Percentiles rank a stretch among this genome's conserved stretches.
phyloP scores from a whole-genome alignment of 2,888 invertebrate species.

The Lumbricus terrestris region DNA sequence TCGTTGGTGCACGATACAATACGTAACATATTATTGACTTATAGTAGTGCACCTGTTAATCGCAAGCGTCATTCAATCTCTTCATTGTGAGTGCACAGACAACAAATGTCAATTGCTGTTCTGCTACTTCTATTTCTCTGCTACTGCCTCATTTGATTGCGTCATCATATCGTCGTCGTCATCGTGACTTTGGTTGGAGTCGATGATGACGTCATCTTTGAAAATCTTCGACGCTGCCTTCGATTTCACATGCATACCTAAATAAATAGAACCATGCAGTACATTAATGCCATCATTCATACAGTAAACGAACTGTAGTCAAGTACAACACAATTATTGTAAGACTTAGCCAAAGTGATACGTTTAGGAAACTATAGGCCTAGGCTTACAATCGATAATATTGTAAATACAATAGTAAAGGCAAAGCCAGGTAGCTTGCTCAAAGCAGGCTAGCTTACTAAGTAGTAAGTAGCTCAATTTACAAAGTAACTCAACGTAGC shows the following conservation, averaged over 20 bases:
- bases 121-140: neutral
- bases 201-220: neutral
- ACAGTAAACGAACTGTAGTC: neutral
- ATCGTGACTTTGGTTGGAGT: neutral
- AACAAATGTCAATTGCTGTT: neutral
- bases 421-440: neutral
- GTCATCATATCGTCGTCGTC: neutral
- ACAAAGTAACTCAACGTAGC: too few species aligned
- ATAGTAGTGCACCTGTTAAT: neutral
- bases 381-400: neutral
- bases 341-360: neutral
- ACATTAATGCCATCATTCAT: neutral
- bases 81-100: neutral
- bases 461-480: too few species aligned
- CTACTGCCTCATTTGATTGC: neutral
- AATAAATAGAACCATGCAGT: neutral
- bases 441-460: neutral
- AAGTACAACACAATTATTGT: neutral
- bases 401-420: neutral
- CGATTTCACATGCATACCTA: slow-evolving; percentile 6
- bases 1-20: too few species aligned
- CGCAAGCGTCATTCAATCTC: neutral
- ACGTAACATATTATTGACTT: too few species aligned
- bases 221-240: neutral
- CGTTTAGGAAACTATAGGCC: neutral